phyloP scores from a whole-genome alignment of 2,113 vertebrate species.

The Upupa epops region DNA sequence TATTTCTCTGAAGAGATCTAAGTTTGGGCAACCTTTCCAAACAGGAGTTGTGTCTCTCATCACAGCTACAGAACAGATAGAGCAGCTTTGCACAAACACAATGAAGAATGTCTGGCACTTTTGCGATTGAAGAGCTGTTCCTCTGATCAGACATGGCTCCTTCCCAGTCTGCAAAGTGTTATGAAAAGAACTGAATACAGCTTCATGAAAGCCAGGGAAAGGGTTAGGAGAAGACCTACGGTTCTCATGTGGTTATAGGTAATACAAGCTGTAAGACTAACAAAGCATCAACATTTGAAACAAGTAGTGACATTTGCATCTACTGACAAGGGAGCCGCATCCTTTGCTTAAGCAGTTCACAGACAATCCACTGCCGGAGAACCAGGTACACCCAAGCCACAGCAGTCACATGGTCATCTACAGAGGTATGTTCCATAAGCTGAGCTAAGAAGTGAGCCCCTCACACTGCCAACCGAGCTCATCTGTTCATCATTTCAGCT shows the following conservation, averaged over 20 bases:
- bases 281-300: background rate
- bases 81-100: background rate
- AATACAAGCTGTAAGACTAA: background rate
- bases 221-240: background rate
- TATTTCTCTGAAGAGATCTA: background rate
- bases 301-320: background rate
- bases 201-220: background rate
- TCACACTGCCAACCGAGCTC: background rate
- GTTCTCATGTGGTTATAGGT: accelerated
- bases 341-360: background rate
- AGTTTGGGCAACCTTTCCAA: background rate
- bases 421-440: background rate
- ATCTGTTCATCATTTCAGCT: background rate
- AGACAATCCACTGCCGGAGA: background rate
- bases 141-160: background rate
- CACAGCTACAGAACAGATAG: background rate
- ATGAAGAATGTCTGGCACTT: background rate
- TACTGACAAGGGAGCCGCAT: accelerated
- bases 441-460: background rate
- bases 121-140: background rate
- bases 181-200: background rate
- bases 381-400: background rate
- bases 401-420: no score
- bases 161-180: background rate
- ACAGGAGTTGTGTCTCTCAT: slow-evolving; percentile 6